phyloP scores from a whole-genome alignment of 92 coral and sea anemone species.

The Galaxea fascicularis region DNA sequence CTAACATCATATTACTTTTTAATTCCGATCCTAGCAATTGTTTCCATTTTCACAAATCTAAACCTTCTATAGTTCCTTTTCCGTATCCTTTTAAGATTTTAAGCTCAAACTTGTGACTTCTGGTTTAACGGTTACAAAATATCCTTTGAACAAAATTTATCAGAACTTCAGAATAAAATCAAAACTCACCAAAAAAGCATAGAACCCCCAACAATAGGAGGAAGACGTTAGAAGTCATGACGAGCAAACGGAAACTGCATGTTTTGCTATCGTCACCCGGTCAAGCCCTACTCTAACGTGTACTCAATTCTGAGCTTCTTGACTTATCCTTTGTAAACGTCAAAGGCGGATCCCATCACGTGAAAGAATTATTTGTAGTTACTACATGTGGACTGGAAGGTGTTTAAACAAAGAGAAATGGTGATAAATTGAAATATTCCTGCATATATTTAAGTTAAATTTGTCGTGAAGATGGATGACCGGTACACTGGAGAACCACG shows the following conservation, averaged over 20 bases:
- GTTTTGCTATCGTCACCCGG: neutral
- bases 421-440: neutral
- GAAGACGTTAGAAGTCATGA: neutral
- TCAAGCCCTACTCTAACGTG: neutral
- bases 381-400: conserved; percentile 16
- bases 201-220: conserved; percentile 5
- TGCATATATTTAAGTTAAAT: neutral
- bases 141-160: neutral
- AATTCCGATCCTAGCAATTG: too few relatives aligned
- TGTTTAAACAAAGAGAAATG: conserved; percentile 1
- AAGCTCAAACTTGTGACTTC: too few relatives aligned
- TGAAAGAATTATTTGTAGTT: neutral
- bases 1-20: too few relatives aligned
- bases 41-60: too few relatives aligned
- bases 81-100: too few relatives aligned
- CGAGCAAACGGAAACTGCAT: neutral
- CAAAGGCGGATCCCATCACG: neutral
- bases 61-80: too few relatives aligned
- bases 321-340: neutral
- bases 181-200: conserved; percentile 13
- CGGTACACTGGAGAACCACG: neutral
- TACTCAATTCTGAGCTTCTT: neutral
- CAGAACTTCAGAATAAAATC: too few relatives aligned
- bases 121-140: neutral
- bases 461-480: neutral